Conservation (phyloP, 2,888 invertebrate genomes). For the Agrochola lota region DNA sequence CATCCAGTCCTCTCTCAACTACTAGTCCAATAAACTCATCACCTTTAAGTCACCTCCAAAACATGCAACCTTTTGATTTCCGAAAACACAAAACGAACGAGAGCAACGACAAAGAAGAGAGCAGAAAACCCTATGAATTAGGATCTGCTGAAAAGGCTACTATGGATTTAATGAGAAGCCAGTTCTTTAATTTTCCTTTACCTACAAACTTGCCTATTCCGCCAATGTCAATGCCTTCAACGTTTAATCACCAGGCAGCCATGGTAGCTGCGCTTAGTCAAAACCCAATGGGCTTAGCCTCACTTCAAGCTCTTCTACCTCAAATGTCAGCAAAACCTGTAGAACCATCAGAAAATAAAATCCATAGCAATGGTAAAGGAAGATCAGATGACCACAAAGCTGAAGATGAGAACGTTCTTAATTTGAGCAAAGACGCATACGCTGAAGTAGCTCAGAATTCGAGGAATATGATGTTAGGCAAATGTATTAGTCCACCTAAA, state of each 20-base stretch:
- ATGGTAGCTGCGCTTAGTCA: constrained; percentile 92
- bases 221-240: constrained; percentile 88
- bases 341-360: constrained; percentile 85
- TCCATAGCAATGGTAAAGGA: constrained; percentile 76
- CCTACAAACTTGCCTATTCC: constrained; percentile 91
- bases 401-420: constrained; percentile 86
- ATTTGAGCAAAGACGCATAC: constrained; percentile 87
- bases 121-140: constrained; percentile 86
- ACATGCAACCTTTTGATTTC: constrained; percentile 98
- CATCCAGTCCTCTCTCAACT: constrained; percentile 86
- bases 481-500: constrained; percentile 94
- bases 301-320: constrained; percentile 92
- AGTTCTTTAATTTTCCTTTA: constrained; percentile 91
- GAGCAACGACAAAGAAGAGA: constrained; percentile 81
- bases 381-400: constrained; percentile 78
- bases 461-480: constrained; percentile 90
- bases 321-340: constrained; percentile 90
- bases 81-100: constrained; percentile 91
- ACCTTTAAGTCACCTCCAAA: constrained; percentile 96
- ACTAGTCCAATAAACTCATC: constrained; percentile 93
- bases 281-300: constrained; percentile 91
- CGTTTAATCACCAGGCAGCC: constrained; percentile 91
- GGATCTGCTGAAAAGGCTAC: constrained; percentile 84
- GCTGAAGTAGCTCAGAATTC: constrained; percentile 82
- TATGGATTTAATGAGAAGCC: constrained; percentile 92